Conservation (phyloP, 2,113 vertebrate genomes). For the Alligator sinensis region DNA sequence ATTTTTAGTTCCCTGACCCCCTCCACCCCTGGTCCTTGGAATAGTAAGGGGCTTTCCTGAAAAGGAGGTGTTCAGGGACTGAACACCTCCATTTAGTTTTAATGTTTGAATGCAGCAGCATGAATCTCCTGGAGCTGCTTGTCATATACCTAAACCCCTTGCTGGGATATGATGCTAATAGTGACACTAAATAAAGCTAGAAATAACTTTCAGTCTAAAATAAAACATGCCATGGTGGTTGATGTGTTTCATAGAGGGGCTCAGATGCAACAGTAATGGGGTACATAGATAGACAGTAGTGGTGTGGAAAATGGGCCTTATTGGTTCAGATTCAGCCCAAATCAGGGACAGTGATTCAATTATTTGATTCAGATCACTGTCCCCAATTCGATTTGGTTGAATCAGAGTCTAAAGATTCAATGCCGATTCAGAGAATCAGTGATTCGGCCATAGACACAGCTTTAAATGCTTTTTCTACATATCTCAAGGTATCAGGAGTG, state of each 20-base stretch:
- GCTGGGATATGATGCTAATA: not conserved
- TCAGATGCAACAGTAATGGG: not conserved
- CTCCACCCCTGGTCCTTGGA: too few species aligned
- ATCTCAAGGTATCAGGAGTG: too few species aligned
- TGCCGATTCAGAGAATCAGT: too few species aligned
- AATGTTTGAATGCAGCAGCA: not conserved
- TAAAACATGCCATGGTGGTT: not conserved
- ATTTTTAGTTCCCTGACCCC: too few species aligned
- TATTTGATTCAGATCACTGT: too few species aligned
- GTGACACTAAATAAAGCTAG: not conserved
- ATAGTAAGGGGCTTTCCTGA: not conserved
- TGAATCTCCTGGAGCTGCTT: not conserved
- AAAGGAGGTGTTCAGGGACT: not conserved
- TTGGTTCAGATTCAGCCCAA: too few species aligned
- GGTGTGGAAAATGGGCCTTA: too few species aligned
- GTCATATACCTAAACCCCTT: not conserved
- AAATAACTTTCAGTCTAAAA: not conserved
- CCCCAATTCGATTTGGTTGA: too few species aligned
- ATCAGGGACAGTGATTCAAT: too few species aligned
- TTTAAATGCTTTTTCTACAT: too few species aligned
- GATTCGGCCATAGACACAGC: too few species aligned
- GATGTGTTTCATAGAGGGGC: not conserved
- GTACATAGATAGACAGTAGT: not conserved
- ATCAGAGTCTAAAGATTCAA: too few species aligned
- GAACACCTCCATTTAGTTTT: not conserved